Conservation (phyloP, 2,113 vertebrate species). For the Dicrurus megarhynchus region DNA sequence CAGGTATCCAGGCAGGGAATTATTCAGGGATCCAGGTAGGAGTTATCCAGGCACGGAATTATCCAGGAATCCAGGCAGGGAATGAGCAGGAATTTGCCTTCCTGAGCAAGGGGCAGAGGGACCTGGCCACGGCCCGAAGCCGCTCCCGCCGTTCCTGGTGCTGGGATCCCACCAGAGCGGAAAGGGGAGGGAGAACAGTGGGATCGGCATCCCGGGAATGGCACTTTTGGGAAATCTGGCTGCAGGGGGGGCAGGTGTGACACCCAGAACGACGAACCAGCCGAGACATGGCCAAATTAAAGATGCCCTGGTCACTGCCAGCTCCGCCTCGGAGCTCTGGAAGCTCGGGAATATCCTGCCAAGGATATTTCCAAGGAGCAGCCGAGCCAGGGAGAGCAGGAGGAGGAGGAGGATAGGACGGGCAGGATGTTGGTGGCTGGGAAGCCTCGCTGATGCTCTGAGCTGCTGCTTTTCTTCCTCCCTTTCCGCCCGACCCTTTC, state of each 20-base stretch:
- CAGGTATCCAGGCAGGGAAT: not conserved
- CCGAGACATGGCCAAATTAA: accelerated
- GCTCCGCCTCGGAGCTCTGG: not conserved
- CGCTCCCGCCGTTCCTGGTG: not conserved
- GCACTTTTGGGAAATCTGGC: not conserved
- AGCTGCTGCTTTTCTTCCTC: not conserved
- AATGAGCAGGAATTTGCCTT: not conserved
- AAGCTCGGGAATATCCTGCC: not conserved
- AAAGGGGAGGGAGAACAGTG: accelerated
- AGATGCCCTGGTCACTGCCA: not conserved
- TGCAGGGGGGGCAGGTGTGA: not conserved
- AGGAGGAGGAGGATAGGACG: not conserved
- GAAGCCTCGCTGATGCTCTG: not conserved
- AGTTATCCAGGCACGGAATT: not conserved
- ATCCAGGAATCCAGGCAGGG: not conserved
- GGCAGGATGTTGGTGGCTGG: not conserved
- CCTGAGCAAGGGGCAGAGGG: not conserved
- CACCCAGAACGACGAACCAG: accelerated
- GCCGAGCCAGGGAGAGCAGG: not conserved
- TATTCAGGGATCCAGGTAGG: too few relatives aligned
- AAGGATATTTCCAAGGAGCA: not conserved
- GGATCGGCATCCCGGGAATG: accelerated
- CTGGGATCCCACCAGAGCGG: not conserved
- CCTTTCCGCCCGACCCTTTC: not conserved
- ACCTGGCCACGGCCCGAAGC: accelerated